A percentile compares a stretch with the other conserved stretches of the same genome.
Conservation (phyloP, 2,797 vertebrate genomes). For the Galagoides demidoff region DNA sequence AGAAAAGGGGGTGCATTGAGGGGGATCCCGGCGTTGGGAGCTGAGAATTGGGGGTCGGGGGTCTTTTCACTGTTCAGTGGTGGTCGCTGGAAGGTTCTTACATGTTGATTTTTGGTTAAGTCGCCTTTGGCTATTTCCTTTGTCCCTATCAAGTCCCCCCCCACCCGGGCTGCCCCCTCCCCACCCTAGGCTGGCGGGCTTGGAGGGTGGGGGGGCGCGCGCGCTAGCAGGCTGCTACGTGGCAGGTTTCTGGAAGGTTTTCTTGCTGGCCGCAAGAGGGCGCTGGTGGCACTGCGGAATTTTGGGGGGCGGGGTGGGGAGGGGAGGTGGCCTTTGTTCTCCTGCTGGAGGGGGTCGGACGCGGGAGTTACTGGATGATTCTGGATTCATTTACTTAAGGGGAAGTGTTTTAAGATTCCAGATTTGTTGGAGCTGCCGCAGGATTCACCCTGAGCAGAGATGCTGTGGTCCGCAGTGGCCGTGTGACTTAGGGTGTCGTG, state of each 20-base stretch:
- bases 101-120: not conserved
- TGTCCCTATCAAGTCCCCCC: slow-evolving; percentile 72
- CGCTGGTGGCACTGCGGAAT: slow-evolving; percentile 81
- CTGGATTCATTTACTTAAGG: not conserved
- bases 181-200: slow-evolving; percentile 53
- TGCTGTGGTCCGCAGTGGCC: not conserved
- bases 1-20: slow-evolving; percentile 68
- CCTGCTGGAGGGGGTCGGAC: slow-evolving; percentile 74
- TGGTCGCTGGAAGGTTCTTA: slow-evolving; percentile 21
- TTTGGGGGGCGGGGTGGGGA: slow-evolving; percentile 81
- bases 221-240: slow-evolving; percentile 74
- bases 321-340: slow-evolving; percentile 84
- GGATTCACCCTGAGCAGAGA: not conserved
- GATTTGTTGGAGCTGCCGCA: not conserved
- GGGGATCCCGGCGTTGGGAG: not conserved
- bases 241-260: slow-evolving; percentile 81
- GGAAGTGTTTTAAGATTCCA: not conserved
- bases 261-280: slow-evolving; percentile 74
- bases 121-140: slow-evolving; percentile 71
- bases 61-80: not conserved
- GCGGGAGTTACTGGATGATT: slow-evolving; percentile 4
- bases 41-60: not conserved
- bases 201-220: not conserved
- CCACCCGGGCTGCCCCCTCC: slow-evolving; percentile 70
- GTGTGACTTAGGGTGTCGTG: slow-evolving; percentile 1